Base-by-base conservation (phyloP, 2,113 vertebrate genomes). In the Megaleporinus macrocephalus region DNA sequence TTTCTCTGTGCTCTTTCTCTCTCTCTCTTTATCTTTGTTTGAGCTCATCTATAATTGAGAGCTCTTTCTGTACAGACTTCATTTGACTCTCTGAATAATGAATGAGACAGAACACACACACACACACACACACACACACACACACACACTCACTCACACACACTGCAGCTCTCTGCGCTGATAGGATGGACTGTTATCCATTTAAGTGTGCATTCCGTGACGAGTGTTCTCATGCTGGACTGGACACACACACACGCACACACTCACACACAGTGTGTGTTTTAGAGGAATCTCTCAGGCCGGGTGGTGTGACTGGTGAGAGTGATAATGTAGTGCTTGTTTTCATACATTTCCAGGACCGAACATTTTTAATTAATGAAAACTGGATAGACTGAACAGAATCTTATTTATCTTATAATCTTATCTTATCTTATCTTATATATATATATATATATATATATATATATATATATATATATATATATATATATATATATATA, bases 31-130 rank as follows among this genome's bases (percentile, higher is more conserved):
- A 9, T 24, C 59, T 53, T 41, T n/a, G 41, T 29, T n/a, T 44
- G 20, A 57, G 51, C 13, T 57, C n/a, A 53, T 18, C 73, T 90
- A 94, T 94, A 93, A 93, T 93, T 93, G 91, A 94, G 90, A 82
- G 87, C 89, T 93, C 90, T 91, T 90, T 91, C 91, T 90, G 87
- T 92, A 91, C 88, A 88, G 90, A 93, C 90, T 93, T 93, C 89
- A 93, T 93, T 93, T 93, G 91, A 90, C 88, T 85, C 73, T 80
- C 88, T 93, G 89, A 94, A 93, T 93, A 92, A 93, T 93, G 88
- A 91, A 94, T 93, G 91, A 93, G 91, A 90, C 88, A 77, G 84
- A 90, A 20, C 22, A 41, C 29, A 74, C 20, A 26, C 18, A 44
- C 71, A 44, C 53, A 47, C 66, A 44, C 77, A 61, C 66, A 71